phyloP scores from a whole-genome alignment of 2,113 vertebrate species.

The Nestor notabilis region DNA sequence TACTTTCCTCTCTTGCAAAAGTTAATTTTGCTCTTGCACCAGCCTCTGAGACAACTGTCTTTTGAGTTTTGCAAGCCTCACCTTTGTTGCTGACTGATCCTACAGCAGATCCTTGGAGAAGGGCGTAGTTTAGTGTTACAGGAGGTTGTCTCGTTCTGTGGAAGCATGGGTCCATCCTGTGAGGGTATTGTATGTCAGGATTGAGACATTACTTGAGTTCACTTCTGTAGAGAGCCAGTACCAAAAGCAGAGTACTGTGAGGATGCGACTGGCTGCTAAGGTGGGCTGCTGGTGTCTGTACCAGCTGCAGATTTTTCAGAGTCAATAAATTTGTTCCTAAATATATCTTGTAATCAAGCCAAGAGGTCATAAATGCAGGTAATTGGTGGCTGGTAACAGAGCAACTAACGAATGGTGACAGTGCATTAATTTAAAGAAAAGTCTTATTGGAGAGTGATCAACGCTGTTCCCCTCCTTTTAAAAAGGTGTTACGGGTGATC shows the following conservation, averaged over 20 bases:
- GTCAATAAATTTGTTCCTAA: neutral
- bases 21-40: conserved; percentile 25
- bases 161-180: neutral
- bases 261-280: fast-evolving
- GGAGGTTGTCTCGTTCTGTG: neutral
- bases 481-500: neutral
- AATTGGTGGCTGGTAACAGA: neutral
- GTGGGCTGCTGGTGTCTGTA: neutral
- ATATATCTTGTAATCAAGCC: neutral
- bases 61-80: conserved; percentile 29
- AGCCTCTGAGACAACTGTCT: conserved; percentile 9
- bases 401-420: neutral
- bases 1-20: conserved; percentile 44
- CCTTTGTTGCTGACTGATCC: conserved; percentile 7
- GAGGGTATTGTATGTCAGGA: neutral
- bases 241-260: neutral
- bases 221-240: neutral
- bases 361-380: neutral
- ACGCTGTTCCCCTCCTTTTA: neutral
- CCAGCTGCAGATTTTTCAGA: neutral
- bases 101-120: neutral
- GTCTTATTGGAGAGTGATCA: neutral
- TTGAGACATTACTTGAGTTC: fast-evolving
- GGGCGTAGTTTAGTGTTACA: neutral
- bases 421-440: fast-evolving